These are phyloP conservation scores for Pseudorhiza aurosa DNA, from an alignment of 30 jellyfish, hydroid and myxozoan species.

Conservation along the genomic window DNA sequence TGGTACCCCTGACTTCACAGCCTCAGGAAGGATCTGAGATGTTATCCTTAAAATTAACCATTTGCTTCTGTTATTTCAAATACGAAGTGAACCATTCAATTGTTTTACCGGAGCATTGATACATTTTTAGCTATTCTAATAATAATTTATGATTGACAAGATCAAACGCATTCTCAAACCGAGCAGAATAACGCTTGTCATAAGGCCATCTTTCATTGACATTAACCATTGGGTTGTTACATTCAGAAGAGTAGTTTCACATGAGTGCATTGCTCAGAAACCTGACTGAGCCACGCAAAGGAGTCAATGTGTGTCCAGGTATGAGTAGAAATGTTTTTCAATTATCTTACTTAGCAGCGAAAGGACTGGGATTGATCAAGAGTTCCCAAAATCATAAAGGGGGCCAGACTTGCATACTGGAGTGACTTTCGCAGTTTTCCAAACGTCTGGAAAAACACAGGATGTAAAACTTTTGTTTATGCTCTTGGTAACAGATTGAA, in stretches of 20 bases:
- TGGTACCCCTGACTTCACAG: slow-evolving; percentile 75
- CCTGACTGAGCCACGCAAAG: slow-evolving; percentile 47
- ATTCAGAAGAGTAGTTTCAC: too few relatives aligned
- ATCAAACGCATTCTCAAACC: slow-evolving; percentile 25
- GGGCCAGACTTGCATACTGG: slow-evolving; percentile 43
- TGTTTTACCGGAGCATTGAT: slow-evolving; percentile 62
- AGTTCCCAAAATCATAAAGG: slow-evolving; percentile 22
- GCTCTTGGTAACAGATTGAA: slow-evolving; percentile 10
- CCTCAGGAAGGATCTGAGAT: slow-evolving; percentile 70
- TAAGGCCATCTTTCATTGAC: too few relatives aligned
- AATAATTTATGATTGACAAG: slow-evolving; percentile 30
- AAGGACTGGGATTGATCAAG: slow-evolving; percentile 30
- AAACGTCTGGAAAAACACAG: slow-evolving; percentile 21
- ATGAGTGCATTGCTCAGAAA: too few relatives aligned
- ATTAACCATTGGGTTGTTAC: too few relatives aligned
- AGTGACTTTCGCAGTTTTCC: slow-evolving; percentile 21
- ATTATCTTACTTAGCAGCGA: slow-evolving; percentile 28
- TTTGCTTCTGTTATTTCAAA: slow-evolving; percentile 37
- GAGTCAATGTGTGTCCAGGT: slow-evolving; percentile 41
- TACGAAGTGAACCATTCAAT: slow-evolving; percentile 60
- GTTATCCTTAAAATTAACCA: slow-evolving; percentile 55
- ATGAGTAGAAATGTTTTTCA: slow-evolving; percentile 24
- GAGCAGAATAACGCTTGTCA: too few relatives aligned
- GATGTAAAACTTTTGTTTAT: slow-evolving; percentile 12
- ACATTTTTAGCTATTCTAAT: slow-evolving; percentile 34